Evolutionary conservation across 2,113 vertebrate species (phyloP).

Genomic region (Larimichthys polyactis): DNA sequence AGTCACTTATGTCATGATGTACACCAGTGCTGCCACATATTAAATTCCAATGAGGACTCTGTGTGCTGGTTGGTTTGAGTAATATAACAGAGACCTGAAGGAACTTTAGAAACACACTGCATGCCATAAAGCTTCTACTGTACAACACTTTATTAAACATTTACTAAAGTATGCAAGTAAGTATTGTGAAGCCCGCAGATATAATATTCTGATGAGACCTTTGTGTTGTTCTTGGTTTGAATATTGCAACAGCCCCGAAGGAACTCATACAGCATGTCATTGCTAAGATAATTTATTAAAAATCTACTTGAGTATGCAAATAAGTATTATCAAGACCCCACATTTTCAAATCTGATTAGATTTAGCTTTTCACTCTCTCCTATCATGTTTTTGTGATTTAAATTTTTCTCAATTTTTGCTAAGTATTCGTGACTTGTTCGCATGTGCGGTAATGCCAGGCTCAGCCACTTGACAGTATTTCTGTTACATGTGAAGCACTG

Average conservation of each 20-base stretch:
- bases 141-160: slow-evolving; percentile 53
- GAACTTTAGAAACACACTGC: slow-evolving; percentile 12
- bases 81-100: slow-evolving; percentile 18
- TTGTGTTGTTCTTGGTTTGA: slow-evolving; percentile 50
- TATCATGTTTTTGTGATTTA: slow-evolving; percentile 11
- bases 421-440: not conserved
- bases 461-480: slow-evolving; percentile 35
- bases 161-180: slow-evolving; percentile 49
- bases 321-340: slow-evolving; percentile 23
- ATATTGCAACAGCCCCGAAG: slow-evolving; percentile 36
- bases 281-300: slow-evolving; percentile 53
- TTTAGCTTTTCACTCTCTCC: slow-evolving; percentile 22
- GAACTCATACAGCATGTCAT: slow-evolving; percentile 32
- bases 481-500: slow-evolving; percentile 38
- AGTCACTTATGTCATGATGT: slow-evolving; percentile 25
- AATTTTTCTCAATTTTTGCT: not conserved
- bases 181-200: slow-evolving; percentile 39
- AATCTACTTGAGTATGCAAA: slow-evolving; percentile 54
- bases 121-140: not conserved
- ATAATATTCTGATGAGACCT: slow-evolving; percentile 44
- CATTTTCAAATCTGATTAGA: slow-evolving; percentile 39
- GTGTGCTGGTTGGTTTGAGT: slow-evolving; percentile 27
- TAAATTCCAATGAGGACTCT: slow-evolving; percentile 36
- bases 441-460: not conserved
- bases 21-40: slow-evolving; percentile 30